Percentiles rank a stretch among this genome's conserved stretches.
These are phyloP conservation scores for Tetramorium simillimum DNA, from an alignment of 1,140 invertebrate species.

Conservation along the genomic window DNA sequence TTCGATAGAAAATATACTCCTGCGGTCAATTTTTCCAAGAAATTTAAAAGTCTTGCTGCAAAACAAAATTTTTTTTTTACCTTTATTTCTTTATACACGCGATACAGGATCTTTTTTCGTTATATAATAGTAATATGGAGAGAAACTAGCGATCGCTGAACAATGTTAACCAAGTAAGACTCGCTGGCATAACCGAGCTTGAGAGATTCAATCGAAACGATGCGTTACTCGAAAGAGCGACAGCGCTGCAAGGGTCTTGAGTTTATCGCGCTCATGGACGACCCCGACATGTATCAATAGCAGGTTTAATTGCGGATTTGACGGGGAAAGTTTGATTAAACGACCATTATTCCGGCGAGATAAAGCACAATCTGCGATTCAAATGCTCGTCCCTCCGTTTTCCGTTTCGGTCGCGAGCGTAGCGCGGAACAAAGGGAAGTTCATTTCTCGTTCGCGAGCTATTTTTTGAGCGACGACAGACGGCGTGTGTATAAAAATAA, in stretches of 20 bases:
- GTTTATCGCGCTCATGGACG: slow-evolving; percentile 52
- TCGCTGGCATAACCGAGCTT: background rate
- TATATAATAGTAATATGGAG: background rate
- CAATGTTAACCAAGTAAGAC: slow-evolving; percentile 6
- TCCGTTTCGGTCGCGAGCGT: background rate
- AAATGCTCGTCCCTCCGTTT: slow-evolving; percentile 10
- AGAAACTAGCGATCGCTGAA: background rate
- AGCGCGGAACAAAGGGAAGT: slow-evolving; percentile 43
- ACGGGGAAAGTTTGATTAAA: slow-evolving; percentile 52
- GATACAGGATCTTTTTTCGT: background rate
- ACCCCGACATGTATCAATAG: slow-evolving; percentile 52
- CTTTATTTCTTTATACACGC: background rate
- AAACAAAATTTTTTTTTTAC: background rate
- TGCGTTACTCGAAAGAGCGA: slow-evolving; percentile 18
- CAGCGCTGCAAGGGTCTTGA: slow-evolving; percentile 21
- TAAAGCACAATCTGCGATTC: slow-evolving; percentile 50
- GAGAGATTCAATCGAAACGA: slow-evolving; percentile 34
- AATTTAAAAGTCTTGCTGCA: background rate
- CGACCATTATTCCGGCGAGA: slow-evolving; percentile 49
- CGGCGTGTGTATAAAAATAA: slow-evolving; percentile 11
- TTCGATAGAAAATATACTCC: background rate
- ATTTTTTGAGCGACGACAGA: slow-evolving; percentile 7
- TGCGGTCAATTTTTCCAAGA: background rate
- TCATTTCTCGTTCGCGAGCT: slow-evolving; percentile 16
- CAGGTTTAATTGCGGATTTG: slow-evolving; percentile 54